Conservation (phyloP, 2,888 invertebrate genomes). For the Halictus quadricinctus region DNA sequence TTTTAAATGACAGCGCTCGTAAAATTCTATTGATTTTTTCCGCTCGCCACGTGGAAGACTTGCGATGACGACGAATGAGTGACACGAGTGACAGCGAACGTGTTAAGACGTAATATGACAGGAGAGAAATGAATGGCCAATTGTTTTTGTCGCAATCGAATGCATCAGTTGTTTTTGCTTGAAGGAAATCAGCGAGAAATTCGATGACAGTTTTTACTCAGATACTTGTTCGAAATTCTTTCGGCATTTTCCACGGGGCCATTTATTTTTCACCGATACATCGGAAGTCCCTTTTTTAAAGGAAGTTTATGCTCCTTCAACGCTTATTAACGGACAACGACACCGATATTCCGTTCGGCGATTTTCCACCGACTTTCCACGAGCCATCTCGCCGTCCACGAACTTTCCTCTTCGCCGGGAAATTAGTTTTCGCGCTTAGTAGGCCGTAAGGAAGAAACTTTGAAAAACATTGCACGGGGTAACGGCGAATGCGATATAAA, state of each 20-base stretch:
- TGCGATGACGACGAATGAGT: neutral
- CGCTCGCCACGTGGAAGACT: neutral
- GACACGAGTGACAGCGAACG: neutral
- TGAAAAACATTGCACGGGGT: conserved; percentile 44
- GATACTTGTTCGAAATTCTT: neutral
- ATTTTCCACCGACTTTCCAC: neutral
- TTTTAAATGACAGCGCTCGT: neutral
- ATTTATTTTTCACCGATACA: neutral
- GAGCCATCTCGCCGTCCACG: neutral
- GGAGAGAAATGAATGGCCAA: neutral
- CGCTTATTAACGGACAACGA: neutral
- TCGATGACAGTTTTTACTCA: neutral
- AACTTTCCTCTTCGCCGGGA: neutral
- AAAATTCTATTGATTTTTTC: neutral
- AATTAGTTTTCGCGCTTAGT: conserved; percentile 1
- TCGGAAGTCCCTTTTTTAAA: neutral
- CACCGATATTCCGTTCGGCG: neutral
- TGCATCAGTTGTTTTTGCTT: neutral
- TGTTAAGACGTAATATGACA: neutral
- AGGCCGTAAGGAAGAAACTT: conserved; percentile 6
- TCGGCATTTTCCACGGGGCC: neutral
- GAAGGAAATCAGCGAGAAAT: neutral
- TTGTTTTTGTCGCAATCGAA: neutral
- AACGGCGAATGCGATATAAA: conserved; percentile 34
- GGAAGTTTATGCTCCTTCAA: neutral